These are phyloP conservation scores for Nannoperca obscura DNA, from an alignment of 2,797 vertebrate species.

Conservation along the genomic window DNA sequence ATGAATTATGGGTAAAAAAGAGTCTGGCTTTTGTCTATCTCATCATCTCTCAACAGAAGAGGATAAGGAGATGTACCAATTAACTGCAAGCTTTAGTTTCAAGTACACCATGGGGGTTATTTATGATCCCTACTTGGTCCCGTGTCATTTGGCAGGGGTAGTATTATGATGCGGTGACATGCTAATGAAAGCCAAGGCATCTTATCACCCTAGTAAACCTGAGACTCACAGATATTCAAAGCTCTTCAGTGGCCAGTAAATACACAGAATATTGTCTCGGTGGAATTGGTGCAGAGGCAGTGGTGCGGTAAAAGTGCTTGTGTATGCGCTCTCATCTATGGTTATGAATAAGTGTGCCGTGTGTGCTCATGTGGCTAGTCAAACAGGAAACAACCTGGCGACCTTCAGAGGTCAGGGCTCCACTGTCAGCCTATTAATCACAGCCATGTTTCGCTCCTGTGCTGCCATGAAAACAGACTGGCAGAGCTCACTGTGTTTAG, in stretches of 20 bases:
- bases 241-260: constrained; percentile 59
- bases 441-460: constrained; percentile 48
- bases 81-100: constrained; percentile 26
- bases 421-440: constrained; percentile 71
- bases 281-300: constrained; percentile 40
- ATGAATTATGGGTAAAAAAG: constrained; percentile 33
- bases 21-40: constrained; percentile 21
- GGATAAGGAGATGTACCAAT: constrained; percentile 5
- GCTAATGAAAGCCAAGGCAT: constrained; percentile 48
- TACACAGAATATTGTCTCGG: constrained; percentile 44
- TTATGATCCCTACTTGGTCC: constrained; percentile 25
- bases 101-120: constrained; percentile 25
- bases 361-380: constrained; percentile 54
- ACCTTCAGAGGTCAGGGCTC: constrained; percentile 74
- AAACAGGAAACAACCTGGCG: constrained; percentile 71
- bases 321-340: constrained; percentile 33
- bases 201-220: constrained; percentile 50
- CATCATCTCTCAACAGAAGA: constrained; percentile 18
- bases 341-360: constrained; percentile 40
- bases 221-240: constrained; percentile 46
- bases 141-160: constrained; percentile 32
- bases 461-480: constrained; percentile 40
- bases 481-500: constrained; percentile 45
- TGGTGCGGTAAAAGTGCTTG: constrained; percentile 43
- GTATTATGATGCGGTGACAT: constrained; percentile 42